Evolutionary conservation across 2,888 invertebrate species (phyloP).

Genomic region (Perithous albicinctus): DNA sequence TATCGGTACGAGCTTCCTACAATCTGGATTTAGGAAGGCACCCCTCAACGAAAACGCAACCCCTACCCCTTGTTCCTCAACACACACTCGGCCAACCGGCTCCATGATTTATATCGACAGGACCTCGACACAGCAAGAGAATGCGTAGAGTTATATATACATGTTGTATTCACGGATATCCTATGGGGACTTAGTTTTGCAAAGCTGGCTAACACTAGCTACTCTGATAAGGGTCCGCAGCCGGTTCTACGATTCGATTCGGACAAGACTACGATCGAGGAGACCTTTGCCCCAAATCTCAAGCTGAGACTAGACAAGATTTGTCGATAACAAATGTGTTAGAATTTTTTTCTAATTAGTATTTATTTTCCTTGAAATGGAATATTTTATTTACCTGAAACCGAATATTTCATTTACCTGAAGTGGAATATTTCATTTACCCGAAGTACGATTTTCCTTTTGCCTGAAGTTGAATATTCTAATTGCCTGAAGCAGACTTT

Average conservation of each 20-base stretch:
- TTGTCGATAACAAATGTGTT: too few relatives aligned
- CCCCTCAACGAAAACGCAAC: conserved; percentile 66
- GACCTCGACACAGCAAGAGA: conserved; percentile 45
- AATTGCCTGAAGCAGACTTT: too few relatives aligned
- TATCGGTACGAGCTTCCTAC: conserved; percentile 62
- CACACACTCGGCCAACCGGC: conserved; percentile 71
- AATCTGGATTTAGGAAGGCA: conserved; percentile 62
- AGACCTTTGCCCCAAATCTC: not conserved
- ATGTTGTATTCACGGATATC: conserved; percentile 50
- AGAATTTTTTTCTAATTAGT: not conserved
- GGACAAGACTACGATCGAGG: not conserved
- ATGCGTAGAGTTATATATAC: conserved; percentile 13
- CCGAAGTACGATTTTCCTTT: too few relatives aligned
- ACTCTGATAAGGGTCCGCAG: conserved; percentile 73
- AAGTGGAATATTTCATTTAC: too few relatives aligned
- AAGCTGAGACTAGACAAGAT: not conserved
- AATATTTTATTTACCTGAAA: too few relatives aligned
- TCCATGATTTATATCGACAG: conserved; percentile 81
- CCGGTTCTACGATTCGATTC: conserved; percentile 28
- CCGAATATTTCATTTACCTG: too few relatives aligned
- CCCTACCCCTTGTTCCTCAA: conserved; percentile 66
- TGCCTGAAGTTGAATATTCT: too few relatives aligned
- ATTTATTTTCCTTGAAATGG: too few relatives aligned
- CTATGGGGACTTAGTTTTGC: conserved; percentile 51
- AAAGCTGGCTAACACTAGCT: conserved; percentile 45